Percentiles rank a stretch among this genome's conserved stretches.
These are phyloP conservation scores for Elephantulus edwardii DNA, from an alignment of 2,113 vertebrate species.

Conservation along the genomic window DNA sequence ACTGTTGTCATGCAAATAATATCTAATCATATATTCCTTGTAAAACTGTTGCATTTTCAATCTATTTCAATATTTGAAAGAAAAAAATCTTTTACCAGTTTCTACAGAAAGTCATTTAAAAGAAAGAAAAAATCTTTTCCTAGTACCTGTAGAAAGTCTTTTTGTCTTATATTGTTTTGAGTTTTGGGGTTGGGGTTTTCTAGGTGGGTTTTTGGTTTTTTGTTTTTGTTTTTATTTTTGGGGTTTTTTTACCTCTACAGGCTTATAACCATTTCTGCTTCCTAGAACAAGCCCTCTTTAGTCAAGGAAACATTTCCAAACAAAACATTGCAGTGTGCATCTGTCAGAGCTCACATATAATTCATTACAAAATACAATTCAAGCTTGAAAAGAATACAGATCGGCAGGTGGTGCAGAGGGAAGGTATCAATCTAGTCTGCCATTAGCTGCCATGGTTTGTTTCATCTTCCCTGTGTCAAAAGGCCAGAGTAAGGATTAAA, in stretches of 20 bases:
- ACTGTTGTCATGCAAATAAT: no score
- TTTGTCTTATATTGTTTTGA: no score
- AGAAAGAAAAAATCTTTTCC: not conserved
- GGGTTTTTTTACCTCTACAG: not conserved
- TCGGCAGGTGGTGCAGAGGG: not conserved
- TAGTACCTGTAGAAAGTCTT: not conserved
- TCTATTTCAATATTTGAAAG: no score
- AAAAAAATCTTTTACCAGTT: no score
- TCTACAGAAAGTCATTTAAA: conserved; percentile 11
- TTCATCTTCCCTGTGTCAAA: not conserved
- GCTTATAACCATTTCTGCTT: not conserved
- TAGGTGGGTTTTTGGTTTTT: no score
- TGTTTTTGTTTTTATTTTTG: no score
- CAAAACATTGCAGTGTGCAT: not conserved
- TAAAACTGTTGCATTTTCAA: no score
- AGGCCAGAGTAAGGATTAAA: not conserved
- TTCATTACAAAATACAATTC: not conserved
- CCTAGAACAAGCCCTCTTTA: not conserved
- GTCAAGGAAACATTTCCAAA: conserved; percentile 20
- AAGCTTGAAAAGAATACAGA: not conserved
- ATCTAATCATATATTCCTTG: no score
- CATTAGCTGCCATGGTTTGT: not conserved
- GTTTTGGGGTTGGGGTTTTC: no score
- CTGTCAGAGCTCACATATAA: not conserved
- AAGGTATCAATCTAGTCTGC: not conserved